Percentiles rank a stretch among this genome's conserved stretches.
Conservation (phyloP, 1,140 invertebrate species). For the Brachionus calyciflorus region DNA sequence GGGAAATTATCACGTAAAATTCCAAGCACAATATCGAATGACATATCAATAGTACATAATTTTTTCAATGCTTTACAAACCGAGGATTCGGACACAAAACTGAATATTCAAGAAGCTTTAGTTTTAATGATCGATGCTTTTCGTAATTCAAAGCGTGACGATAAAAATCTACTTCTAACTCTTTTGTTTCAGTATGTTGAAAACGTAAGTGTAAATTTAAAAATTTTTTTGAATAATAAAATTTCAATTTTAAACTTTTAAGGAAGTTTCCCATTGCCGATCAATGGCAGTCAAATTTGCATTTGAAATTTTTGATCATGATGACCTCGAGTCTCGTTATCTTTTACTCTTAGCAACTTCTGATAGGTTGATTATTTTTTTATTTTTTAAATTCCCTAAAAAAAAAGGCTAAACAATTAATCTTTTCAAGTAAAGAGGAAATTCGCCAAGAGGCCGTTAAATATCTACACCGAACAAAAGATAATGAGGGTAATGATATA, state of each 20-base stretch:
- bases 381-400: slow-evolving; percentile 44
- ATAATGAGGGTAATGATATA: slow-evolving; percentile 59
- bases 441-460: slow-evolving; percentile 71
- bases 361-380: slow-evolving; percentile 74
- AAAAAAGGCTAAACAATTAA: neutral
- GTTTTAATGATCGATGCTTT: slow-evolving; percentile 71
- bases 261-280: slow-evolving; percentile 55
- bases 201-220: slow-evolving; percentile 19
- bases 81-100: slow-evolving; percentile 66
- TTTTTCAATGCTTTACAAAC: slow-evolving; percentile 68
- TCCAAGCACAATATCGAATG: slow-evolving; percentile 69
- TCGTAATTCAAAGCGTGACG: slow-evolving; percentile 58
- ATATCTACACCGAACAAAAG: slow-evolving; percentile 66
- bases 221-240: neutral
- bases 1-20: slow-evolving; percentile 70
- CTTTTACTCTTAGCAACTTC: slow-evolving; percentile 78
- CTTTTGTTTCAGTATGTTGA: slow-evolving; percentile 31
- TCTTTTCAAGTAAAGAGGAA: slow-evolving; percentile 69
- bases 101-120: slow-evolving; percentile 70
- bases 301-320: slow-evolving; percentile 73
- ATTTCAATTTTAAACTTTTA: neutral
- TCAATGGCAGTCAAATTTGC: slow-evolving; percentile 79
- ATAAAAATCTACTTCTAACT: slow-evolving; percentile 55
- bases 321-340: slow-evolving; percentile 77
- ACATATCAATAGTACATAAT: slow-evolving; percentile 67